phyloP scores from a whole-genome alignment of 2,888 invertebrate species.

The Nymphalis urticae region DNA sequence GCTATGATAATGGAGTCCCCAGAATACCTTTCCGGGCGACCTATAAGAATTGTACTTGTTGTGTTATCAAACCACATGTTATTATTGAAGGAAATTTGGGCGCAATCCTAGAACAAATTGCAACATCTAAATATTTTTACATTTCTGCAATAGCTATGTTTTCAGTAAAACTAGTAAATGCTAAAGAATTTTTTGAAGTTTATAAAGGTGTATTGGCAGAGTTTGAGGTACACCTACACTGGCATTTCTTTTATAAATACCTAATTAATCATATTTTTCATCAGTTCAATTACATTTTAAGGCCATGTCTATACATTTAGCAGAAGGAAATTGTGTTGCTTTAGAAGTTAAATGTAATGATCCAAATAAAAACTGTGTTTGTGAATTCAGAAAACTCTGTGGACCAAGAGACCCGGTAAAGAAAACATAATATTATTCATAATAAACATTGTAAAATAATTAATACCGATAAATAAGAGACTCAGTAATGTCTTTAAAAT shows the following conservation, averaged over 20 bases:
- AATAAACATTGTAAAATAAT: no score
- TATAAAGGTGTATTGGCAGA: conserved; percentile 93
- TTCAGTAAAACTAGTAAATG: conserved; percentile 87
- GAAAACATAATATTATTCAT: not conserved
- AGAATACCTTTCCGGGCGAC: conserved; percentile 76
- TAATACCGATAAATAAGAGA: no score
- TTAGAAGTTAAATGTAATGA: conserved; percentile 87
- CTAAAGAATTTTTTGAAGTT: conserved; percentile 94
- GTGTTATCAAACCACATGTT: conserved; percentile 94
- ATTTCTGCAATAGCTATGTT: conserved; percentile 92
- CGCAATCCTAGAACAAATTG: conserved; percentile 87
- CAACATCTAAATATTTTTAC: conserved; percentile 84
- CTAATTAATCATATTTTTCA: no score
- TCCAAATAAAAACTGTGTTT: conserved; percentile 78
- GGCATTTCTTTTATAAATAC: no score
- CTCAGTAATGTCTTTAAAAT: not conserved
- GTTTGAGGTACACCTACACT: conserved; percentile 77
- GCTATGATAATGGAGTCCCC: conserved; percentile 57
- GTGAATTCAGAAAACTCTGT: conserved; percentile 89
- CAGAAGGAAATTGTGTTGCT: conserved; percentile 92
- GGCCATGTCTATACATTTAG: conserved; percentile 90
- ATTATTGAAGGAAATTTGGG: conserved; percentile 88
- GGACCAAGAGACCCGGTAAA: conserved; percentile 90
- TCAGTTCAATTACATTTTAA: conserved; percentile 50
- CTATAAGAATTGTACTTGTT: conserved; percentile 86